Evolutionary conservation across 35 echinoderm and acorn worm genomes (phyloP).

Genomic region (Acanthaster planci): DNA sequence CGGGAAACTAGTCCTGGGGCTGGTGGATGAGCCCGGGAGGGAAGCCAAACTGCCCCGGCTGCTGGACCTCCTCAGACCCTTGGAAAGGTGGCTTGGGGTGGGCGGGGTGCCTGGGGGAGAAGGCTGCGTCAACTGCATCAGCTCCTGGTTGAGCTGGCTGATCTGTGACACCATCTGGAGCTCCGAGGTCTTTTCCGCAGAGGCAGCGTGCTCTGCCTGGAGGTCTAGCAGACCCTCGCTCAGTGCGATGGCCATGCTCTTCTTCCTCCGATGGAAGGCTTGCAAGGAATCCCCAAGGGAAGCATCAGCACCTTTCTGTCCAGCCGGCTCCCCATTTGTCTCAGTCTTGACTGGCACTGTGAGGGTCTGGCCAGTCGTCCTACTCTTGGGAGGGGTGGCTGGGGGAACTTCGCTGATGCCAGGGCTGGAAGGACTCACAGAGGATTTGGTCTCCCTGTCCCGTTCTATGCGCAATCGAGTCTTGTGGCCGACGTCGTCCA

Average conservation of each 20-base stretch:
- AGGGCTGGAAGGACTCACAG: background rate
- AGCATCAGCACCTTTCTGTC: background rate
- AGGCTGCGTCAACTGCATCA: background rate
- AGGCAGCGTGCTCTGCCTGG: background rate
- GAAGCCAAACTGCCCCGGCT: background rate
- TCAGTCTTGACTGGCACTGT: background rate
- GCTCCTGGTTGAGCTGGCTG: background rate
- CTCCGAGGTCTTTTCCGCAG: background rate
- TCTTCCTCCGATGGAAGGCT: slow-evolving; percentile 15
- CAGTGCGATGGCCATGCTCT: slow-evolving; percentile 32
- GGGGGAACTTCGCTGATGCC: background rate
- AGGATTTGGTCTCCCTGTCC: background rate
- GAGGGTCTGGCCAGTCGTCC: background rate
- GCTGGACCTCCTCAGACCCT: background rate
- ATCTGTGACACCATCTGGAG: background rate
- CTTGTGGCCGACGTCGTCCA: slow-evolving; percentile 3
- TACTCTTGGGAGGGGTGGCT: background rate
- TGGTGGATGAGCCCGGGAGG: background rate
- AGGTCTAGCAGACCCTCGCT: slow-evolving; percentile 26
- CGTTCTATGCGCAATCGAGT: background rate
- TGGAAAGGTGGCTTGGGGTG: background rate
- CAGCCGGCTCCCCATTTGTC: background rate
- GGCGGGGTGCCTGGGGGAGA: slow-evolving; percentile 23
- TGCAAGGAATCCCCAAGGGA: background rate
- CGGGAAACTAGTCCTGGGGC: slow-evolving; percentile 1